phyloP scores from a whole-genome alignment of 2,113 vertebrate genomes.

The Nycticryphes semicollaris region DNA sequence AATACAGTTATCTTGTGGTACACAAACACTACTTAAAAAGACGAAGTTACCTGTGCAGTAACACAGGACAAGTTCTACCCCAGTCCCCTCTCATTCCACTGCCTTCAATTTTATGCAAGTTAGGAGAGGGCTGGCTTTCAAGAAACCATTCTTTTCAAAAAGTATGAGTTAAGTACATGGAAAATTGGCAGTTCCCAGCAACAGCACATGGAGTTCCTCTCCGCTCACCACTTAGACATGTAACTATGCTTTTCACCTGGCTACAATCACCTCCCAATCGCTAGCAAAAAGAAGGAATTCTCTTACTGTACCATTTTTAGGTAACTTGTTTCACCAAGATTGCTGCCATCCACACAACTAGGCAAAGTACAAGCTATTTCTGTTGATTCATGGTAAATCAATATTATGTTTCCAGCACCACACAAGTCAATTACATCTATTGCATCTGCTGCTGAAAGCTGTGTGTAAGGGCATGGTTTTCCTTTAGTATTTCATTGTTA shows the following conservation, averaged over 20 bases:
- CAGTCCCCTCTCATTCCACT: not conserved
- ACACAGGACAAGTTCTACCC: not conserved
- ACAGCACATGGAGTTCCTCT: not conserved
- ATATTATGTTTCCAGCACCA: slow-evolving; percentile 57
- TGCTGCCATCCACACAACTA: not conserved
- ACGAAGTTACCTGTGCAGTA: not conserved
- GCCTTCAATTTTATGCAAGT: not conserved
- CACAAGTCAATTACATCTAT: slow-evolving; percentile 47
- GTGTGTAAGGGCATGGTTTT: slow-evolving; percentile 3
- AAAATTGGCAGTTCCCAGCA: not conserved
- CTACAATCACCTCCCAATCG: rapidly evolving
- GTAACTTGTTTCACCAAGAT: not conserved
- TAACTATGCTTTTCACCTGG: not conserved
- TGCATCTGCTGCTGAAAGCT: slow-evolving; percentile 49
- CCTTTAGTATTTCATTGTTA: slow-evolving; percentile 55
- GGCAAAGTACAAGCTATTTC: slow-evolving; percentile 30
- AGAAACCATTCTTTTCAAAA: not conserved
- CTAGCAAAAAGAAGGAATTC: not conserved
- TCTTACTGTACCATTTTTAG: slow-evolving; percentile 1
- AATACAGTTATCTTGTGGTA: not conserved
- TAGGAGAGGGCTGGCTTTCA: not conserved
- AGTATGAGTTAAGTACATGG: not conserved
- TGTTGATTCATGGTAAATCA: slow-evolving; percentile 67
- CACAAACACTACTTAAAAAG: not conserved
- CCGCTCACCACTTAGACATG: not conserved